Conservation (phyloP, 2,797 vertebrate species). For the Girardinus metallicus region DNA sequence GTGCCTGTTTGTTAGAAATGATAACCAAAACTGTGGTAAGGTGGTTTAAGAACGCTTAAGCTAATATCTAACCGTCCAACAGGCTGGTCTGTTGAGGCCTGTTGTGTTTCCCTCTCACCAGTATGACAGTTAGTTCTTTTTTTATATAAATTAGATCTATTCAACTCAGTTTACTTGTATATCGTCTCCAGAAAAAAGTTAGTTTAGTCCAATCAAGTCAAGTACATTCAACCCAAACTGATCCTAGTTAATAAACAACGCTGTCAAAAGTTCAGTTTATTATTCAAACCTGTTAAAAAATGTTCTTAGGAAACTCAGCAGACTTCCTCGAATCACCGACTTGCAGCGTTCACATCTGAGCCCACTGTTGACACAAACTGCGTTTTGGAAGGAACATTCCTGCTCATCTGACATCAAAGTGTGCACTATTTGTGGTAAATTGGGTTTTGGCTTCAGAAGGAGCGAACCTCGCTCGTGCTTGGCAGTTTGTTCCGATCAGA, state of each 20-base stretch:
- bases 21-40: neutral
- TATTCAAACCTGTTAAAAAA: neutral
- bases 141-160: neutral
- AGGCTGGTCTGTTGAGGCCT: neutral
- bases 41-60: neutral
- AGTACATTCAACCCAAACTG: neutral
- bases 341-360: neutral
- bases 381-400: neutral
- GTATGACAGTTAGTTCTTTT: neutral
- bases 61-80: neutral
- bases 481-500: neutral
- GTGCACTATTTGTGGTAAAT: neutral
- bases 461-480: conserved; percentile 1
- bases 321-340: neutral
- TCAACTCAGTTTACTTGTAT: neutral
- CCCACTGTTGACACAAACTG: neutral
- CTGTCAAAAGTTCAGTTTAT: neutral
- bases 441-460: neutral
- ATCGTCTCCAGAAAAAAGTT: neutral
- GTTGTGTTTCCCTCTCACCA: neutral
- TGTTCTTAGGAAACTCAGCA: neutral
- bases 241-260: neutral
- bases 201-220: neutral
- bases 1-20: neutral
- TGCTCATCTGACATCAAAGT: neutral